Evolutionary conservation across 2,797 vertebrate genomes (phyloP).

Genomic region (Kryptopterus vitreolus): DNA sequence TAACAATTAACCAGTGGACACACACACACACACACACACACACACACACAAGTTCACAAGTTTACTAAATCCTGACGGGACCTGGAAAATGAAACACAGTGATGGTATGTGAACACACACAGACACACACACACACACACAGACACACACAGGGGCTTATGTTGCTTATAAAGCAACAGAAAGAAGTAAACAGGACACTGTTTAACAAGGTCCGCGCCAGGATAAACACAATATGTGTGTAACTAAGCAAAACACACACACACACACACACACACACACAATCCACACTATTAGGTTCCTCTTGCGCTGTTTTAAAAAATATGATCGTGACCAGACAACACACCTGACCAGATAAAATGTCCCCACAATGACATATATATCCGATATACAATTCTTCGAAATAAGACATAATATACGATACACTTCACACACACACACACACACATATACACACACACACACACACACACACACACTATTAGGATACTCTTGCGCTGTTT

Average conservation of each 20-base stretch:
- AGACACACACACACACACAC: neutral
- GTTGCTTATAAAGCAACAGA: neutral
- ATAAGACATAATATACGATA: neutral
- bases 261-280: slow-evolving; percentile 5
- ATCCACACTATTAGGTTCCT: neutral
- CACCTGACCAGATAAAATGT: neutral
- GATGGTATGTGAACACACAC: neutral
- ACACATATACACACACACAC: neutral
- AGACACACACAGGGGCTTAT: neutral
- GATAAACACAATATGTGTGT: neutral
- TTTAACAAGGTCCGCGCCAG: neutral
- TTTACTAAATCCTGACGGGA: neutral
- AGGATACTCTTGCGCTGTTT: too few species aligned
- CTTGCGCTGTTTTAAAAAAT: too few species aligned
- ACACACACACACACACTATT: neutral
- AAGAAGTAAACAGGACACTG: neutral
- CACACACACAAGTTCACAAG: neutral
- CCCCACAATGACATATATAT: neutral
- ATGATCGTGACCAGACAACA: neutral
- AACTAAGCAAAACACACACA: neutral
- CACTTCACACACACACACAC: neutral
- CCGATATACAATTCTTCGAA: neutral
- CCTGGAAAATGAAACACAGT: neutral
- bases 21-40: slow-evolving; percentile 17
- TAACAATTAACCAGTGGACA: slow-evolving; percentile 6